Conservation (phyloP, 2,113 vertebrate species). For the Solenodon paradoxus region DNA sequence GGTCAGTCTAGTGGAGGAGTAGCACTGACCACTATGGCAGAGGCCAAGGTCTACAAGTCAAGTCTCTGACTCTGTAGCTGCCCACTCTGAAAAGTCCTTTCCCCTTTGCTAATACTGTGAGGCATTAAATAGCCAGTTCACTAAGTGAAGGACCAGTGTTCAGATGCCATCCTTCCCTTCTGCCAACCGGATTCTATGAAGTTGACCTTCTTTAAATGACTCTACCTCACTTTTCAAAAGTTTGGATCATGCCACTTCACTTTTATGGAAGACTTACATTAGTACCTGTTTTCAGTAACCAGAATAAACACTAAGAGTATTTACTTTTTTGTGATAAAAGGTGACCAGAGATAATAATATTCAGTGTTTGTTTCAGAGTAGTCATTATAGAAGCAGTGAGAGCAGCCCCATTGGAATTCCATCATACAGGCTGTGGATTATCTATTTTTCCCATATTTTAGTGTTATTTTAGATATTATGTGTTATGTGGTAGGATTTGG, state of each 20-base stretch:
- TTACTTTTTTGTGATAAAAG: neutral
- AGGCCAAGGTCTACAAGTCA: accelerated
- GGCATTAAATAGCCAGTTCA: neutral
- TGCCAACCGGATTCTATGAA: neutral
- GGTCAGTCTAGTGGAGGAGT: neutral
- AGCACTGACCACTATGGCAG: accelerated
- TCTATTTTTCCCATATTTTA: neutral
- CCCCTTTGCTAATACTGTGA: neutral
- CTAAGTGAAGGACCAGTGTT: neutral
- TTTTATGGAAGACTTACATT: neutral
- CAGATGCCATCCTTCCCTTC: neutral
- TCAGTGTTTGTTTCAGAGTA: neutral
- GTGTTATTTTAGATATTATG: neutral
- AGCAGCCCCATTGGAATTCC: neutral
- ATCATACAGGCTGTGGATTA: neutral
- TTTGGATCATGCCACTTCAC: neutral
- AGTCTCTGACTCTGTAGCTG: neutral
- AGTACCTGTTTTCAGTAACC: neutral
- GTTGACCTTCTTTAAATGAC: neutral
- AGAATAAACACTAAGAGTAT: neutral
- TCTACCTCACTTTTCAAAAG: neutral
- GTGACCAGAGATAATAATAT: neutral
- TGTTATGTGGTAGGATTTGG: neutral
- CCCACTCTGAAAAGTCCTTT: neutral
- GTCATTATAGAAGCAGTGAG: neutral